Base-by-base conservation (phyloP, 2,113 vertebrate species). In the Zeus faber region DNA sequence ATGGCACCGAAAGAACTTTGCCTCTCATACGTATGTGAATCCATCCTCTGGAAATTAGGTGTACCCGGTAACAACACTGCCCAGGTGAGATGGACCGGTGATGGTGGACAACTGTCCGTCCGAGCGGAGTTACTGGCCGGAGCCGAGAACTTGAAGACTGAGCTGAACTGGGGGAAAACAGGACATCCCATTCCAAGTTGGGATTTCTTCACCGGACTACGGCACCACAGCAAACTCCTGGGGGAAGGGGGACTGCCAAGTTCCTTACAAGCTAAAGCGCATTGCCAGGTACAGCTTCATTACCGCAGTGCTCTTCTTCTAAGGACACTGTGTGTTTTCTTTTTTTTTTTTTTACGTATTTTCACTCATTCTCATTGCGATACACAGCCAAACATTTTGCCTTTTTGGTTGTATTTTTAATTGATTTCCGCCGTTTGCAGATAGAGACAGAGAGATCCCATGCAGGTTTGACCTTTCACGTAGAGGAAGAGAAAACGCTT, bases 201-300 rank as follows among this genome's bases (percentile, higher is more conserved):
- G 73, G 77, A 84, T 6, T 65, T 89, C 0, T 50, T 39, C 2
- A 56, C 67, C 21, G 87, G 68, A 25, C 29, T 92, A 20, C 78
- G 77, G 53, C 90, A 92, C 74, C 83, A 84, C 22, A 29, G 85
- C 44, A 55, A 74, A 13, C 55, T 78, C 20, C 76, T 92, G 26
- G 54, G 76, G 56, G 47, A 56, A 49, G 58, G 67, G 45, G 89
- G 88, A 0, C 25, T 93, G 9, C 78, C 81, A 40, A 85, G 77
- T 23, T 73, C 70, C n/a, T 3, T 87, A 18, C 67, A 86, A 16
- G 71, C 71, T 40, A 44, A n/a, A 54, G 81, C 85, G 33, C 81
- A 85, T 69, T 89, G 82, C 44, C 80, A 91, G 88, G 92, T 93
- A 73, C n/a, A n/a, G n/a, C n/a, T n/a, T n/a, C n/a, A n/a, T n/a